These are phyloP conservation scores for Dromas ardeola DNA, from an alignment of 2,113 vertebrate genomes.

Conservation along the genomic window DNA sequence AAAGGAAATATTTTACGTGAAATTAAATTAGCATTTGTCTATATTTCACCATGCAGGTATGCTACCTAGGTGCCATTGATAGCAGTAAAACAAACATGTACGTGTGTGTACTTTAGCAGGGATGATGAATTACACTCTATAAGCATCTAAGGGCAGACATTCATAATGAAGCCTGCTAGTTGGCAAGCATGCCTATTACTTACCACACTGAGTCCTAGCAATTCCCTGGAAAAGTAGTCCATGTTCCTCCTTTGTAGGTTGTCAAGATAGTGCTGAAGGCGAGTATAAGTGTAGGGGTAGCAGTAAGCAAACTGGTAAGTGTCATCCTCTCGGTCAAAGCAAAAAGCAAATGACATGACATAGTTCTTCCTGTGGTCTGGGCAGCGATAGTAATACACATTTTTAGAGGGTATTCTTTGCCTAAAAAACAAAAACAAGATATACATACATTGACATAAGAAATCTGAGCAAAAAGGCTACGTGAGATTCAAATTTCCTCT, in stretches of 20 bases:
- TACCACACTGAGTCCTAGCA: constrained; percentile 94
- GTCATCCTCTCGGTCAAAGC: constrained; percentile 95
- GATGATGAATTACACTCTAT: not conserved
- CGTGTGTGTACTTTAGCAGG: not conserved
- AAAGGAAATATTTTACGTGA: not conserved
- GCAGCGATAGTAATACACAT: constrained; percentile 97
- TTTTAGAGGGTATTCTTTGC: constrained; percentile 95
- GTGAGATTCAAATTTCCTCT: not conserved
- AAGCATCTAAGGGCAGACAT: not conserved
- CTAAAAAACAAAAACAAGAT: constrained; percentile 74
- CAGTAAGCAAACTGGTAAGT: constrained; percentile 96
- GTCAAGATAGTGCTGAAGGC: constrained; percentile 94
- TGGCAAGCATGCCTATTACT: constrained; percentile 51
- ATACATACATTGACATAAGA: not conserved
- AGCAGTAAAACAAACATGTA: not conserved
- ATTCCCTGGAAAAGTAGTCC: constrained; percentile 89
- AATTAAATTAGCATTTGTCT: constrained; percentile 21
- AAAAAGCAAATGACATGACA: constrained; percentile 98
- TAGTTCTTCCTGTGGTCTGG: constrained; percentile 96
- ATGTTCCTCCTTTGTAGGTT: constrained; percentile 89
- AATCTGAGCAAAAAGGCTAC: not conserved
- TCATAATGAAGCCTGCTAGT: not conserved
- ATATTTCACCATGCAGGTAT: not conserved
- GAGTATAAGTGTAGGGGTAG: constrained; percentile 96
- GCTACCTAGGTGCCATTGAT: not conserved